Evolutionary conservation across 2,888 invertebrate genomes (phyloP), one percentile per base, ranked within the genome.

Genomic region (Sesia apiformis): DNA sequence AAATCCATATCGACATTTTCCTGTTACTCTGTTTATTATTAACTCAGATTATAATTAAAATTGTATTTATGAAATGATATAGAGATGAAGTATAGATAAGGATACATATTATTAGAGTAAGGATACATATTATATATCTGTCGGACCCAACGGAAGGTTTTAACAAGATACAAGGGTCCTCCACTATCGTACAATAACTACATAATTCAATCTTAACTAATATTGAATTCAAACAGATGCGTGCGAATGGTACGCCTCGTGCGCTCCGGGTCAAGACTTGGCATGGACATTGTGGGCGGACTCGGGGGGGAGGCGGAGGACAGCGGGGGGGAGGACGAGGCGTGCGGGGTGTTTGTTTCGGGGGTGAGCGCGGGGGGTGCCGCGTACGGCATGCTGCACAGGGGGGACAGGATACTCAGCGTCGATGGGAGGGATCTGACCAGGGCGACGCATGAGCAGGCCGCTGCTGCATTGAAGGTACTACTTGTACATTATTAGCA

Each of bases 381-480:
- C 5, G 90, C 90, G 0, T 83, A 79, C 51, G 90, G 90, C 4
- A 84, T 89, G 78, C 69, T 92, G 46, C 90, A 94, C 78, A 91
- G 93, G 60, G 94, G 94, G 4, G 94, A 94, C 72, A 87, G 93
- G 59, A 94, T 94, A 70, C 78, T 94, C 53, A 93, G 93, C 72
- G 95, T 95, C 6, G 94, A 94, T 74, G 94, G 94, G 23, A 83
- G 92, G 39, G 94, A 95, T 74, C 80, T 96, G 51, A 89, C 93
- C 4, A 90, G 92, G 59, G 94, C 95, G 1, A 94, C 94, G 50
- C 95, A 95, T 72, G 95, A 95, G 69, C 91, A 93, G 68, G 95
- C 95, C 0, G 95, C 96, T 3, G 93, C 94, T 57, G 93, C 90
- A 4, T 66, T 90, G 49, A 90, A 90, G 84, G 90, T 90, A 70